Base-by-base conservation (phyloP, 2,888 invertebrate species). In the Eudasyphora cyanicolor region DNA sequence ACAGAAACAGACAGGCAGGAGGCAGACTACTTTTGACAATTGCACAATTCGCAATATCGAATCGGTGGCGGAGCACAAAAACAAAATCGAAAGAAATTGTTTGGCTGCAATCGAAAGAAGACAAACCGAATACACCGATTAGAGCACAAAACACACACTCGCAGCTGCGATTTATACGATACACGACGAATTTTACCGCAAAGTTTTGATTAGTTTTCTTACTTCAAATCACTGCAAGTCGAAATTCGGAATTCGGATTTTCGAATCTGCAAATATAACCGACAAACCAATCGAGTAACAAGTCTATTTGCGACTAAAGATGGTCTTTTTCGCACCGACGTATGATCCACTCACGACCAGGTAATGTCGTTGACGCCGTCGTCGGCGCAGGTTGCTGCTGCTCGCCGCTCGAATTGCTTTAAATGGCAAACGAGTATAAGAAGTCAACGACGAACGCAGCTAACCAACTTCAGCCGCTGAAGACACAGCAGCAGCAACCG, bases 281-380 rank as follows among this genome's bases (percentile, higher is more conserved):
- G 67, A 67, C 67, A 67, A 42, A 67, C 67, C 38, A 67, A 67
- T 38, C 67, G 35, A 38, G 24, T 42, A 42, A 67, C 67, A 21
- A 67, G 67, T 67, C 67, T 42, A 67, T 67, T 24, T 67, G 67
- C 67, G 67, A 67, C 67, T 67, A 67, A 67, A 67, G 67, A 67
- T 67, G 67, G 38, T 35, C 6, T 67, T 64, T 67, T 67, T 67
- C 67, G 67, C 67, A 67, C 19, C n/a, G 67, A 14, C 67, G 42
- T 42, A 21, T 17, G 60, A 60, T 60, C n/a, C 45, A 57, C 21
- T 49, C 57, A 57, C 57, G 27, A 57, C 27, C 57, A 57, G 0
- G 27, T 4, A 57, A 12, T 12, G 27, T 27, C 27, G 24, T 24
- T 24, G 60, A 21, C 6, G 60, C 32, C 60, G 60, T 29, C 17